A percentile compares a stretch with the other conserved stretches of the same genome.
phyloP scores from a whole-genome alignment of 2,888 invertebrate species.

The Cenopis cana region DNA sequence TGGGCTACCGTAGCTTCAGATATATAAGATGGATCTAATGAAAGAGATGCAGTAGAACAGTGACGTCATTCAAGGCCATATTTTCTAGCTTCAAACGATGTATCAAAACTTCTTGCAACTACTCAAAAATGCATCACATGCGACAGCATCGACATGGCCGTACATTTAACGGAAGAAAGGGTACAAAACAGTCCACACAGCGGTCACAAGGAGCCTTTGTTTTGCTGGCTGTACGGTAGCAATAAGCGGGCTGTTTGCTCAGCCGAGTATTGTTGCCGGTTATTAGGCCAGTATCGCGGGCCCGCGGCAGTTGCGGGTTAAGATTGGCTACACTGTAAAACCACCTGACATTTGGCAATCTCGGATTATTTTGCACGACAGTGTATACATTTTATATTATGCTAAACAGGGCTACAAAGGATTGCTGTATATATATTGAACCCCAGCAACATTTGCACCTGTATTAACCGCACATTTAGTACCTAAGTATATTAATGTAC shows the following conservation, averaged over 20 bases:
- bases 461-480: too few species aligned
- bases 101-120: too few species aligned
- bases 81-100: too few species aligned
- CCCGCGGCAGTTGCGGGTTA: conserved; percentile 60
- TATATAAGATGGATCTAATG: too few species aligned
- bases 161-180: conserved; percentile 58
- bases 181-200: conserved; percentile 68
- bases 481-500: too few species aligned
- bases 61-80: too few species aligned
- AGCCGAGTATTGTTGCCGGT: conserved; percentile 77
- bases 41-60: too few species aligned
- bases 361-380: conserved; percentile 22
- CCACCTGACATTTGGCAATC: conserved; percentile 45
- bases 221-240: conserved; percentile 76
- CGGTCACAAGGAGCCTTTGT: conserved; percentile 78
- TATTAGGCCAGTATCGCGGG: conserved; percentile 75
- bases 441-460: not conserved
- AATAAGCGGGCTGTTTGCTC: conserved; percentile 79
- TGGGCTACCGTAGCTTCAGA: too few species aligned
- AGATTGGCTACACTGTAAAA: conserved; percentile 59
- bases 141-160: conserved; percentile 61
- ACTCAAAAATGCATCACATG: conserved; percentile 17
- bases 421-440: not conserved
- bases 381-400: conserved; percentile 20
- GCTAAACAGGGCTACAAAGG: conserved; percentile 15